Evolutionary conservation across 2,113 vertebrate genomes (phyloP).

Genomic region (Caracal caracal): DNA sequence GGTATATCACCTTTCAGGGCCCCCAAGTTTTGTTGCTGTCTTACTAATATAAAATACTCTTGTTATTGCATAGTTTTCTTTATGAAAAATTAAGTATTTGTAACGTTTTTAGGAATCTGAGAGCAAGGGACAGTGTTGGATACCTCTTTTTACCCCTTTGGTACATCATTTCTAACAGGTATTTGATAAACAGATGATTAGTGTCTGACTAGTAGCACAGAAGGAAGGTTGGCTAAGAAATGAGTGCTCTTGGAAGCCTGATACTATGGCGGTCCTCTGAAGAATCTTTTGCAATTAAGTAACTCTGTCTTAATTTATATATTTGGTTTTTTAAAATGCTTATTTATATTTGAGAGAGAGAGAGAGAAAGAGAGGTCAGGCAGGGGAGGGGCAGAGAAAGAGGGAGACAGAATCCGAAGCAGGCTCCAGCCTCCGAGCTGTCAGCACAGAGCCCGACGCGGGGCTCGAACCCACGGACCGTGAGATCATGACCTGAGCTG

Average conservation of each 20-base stretch:
- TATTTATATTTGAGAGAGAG: too few species aligned
- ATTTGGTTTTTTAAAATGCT: too few species aligned
- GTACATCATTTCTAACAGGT: rapidly evolving
- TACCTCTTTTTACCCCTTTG: neutral
- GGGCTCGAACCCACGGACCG: too few species aligned
- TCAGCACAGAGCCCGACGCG: too few species aligned
- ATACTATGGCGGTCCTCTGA: neutral
- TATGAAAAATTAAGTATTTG: neutral
- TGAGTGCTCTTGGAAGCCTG: neutral
- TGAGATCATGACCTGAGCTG: too few species aligned
- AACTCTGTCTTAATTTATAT: neutral
- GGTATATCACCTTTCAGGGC: neutral
- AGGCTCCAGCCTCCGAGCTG: too few species aligned
- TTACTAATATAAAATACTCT: neutral
- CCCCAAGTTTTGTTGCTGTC: neutral
- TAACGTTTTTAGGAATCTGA: neutral
- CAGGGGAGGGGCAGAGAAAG: too few species aligned
- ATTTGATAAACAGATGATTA: neutral
- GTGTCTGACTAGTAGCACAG: neutral
- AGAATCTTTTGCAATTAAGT: neutral
- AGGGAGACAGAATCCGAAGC: too few species aligned
- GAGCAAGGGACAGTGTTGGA: neutral
- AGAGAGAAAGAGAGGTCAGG: too few species aligned
- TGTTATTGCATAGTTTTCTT: neutral
- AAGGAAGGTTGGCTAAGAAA: neutral